Evolutionary conservation across 2,888 invertebrate genomes (phyloP), one percentile per base, ranked within the genome.

Genomic region (Notodonta dromedarius): DNA sequence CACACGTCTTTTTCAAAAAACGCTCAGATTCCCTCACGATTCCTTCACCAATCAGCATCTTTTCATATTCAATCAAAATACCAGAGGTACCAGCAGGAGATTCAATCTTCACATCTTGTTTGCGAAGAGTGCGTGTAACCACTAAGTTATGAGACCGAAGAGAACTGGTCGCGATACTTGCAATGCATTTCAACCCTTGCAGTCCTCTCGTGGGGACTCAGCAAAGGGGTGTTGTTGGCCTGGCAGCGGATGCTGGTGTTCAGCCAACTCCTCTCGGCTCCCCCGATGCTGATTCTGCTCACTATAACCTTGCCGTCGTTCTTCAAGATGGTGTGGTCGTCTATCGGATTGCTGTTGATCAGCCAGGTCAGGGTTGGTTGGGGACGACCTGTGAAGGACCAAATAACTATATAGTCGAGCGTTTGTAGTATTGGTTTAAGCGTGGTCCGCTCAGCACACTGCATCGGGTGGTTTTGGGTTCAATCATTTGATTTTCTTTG

Each of bases 171-270:
- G 9, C 12, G 4, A 14, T 44, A 96, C 97, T 96, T 90, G 98
- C 98, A 91, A 82, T 96, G 94, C 94, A 98, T 95, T 83, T 97
- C 97, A 63, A 98, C 95, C 67, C 96, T 94, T 58, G 97, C 96
- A 53, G 96, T 96, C 70, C 96, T 95, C 83, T 97, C 97, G 59
- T 96, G 95, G 0, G 98, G 97, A 80, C 96, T 95, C 80, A 96
- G 95, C 59, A 97, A 94, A 72, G 96, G 96, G 40, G 97, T 97
- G 85, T 98, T 98, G 70, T 96, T 96, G 12, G 98, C 98, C 84
- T 97, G 97, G 84, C 98, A 98, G 80, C 96, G 96, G 86, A 96
- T 97, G 61, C 96, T 96, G 68, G 96, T 96, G 89, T 97, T 97
- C 70, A 97, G 94, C 89, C 97, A 96, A 77, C 96, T 95, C 66